These are phyloP conservation scores for Physella acuta DNA, from an alignment of 1,140 invertebrate genomes.

Conservation along the genomic window DNA sequence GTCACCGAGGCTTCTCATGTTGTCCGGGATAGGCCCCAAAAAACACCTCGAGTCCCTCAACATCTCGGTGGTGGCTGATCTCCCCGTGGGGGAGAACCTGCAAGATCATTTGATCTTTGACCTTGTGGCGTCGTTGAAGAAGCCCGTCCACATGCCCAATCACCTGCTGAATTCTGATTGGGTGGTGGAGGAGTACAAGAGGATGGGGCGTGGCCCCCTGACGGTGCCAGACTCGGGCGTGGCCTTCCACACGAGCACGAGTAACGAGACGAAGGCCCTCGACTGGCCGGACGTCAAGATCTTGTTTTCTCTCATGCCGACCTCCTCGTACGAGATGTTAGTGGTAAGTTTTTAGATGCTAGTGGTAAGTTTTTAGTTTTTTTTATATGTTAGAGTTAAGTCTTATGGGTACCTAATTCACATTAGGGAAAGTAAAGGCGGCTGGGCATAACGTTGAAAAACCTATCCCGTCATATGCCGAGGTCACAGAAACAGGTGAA, in stretches of 20 bases:
- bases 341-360: too few relatives aligned
- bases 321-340: too few relatives aligned
- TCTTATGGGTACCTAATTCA: too few relatives aligned
- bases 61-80: conserved; percentile 60
- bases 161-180: not conserved
- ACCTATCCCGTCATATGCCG: too few relatives aligned
- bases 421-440: too few relatives aligned
- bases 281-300: conserved; percentile 17
- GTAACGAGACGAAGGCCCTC: not conserved
- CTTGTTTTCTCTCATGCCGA: not conserved
- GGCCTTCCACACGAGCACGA: not conserved
- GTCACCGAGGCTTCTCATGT: conserved; percentile 85
- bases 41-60: conserved; percentile 29
- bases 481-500: too few relatives aligned
- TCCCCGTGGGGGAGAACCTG: conserved; percentile 83
- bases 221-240: not conserved
- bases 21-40: conserved; percentile 82
- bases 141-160: not conserved
- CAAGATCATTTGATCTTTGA: conserved; percentile 67
- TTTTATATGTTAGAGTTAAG: too few relatives aligned
- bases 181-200: not conserved
- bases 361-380: too few relatives aligned
- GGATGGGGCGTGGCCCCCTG: not conserved
- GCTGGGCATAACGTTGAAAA: too few relatives aligned
- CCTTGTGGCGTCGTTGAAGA: not conserved